Base-by-base conservation (phyloP, 1,140 invertebrate species). In the Magallana angulata region DNA sequence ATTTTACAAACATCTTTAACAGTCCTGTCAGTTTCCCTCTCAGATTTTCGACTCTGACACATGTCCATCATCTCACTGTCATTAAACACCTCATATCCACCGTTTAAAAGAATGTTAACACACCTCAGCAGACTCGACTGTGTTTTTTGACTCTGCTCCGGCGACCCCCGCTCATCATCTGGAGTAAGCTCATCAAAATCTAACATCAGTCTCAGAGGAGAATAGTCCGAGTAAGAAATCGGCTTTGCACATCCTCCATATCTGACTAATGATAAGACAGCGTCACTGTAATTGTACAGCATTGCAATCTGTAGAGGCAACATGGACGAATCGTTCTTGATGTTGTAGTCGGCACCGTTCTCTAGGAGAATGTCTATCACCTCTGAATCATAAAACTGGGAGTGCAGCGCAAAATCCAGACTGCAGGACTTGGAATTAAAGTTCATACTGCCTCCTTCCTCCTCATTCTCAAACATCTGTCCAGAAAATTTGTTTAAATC, bases 301-400 rank as follows among this genome's bases (percentile, higher is more conserved):
- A 30, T 30, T 12, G 68, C 68, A 12, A 76, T 30, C 36, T 76
- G 68, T 30, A 76, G 68, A 30, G 68, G 68, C 24, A 76, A 24
- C 24, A 76, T 12, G 0, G 68, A 76, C 8, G 68, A 76, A 12
- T 76, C 68, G 24, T 76, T 76, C 30, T 48, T 76, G 8, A 76
- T 76, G 36, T 30, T 76, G 68, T 30, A 30, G 24, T 76, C 68
- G 12, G 68, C 68, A 9, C 68, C 68, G 36, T 76, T 76, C 24
- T 76, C 68, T 76, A 76, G 68, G 9, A 76, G 36, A 36, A 76
- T 76, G 1, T 76, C 18, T 76, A 76, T 76, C 24, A 76, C 68
- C 30, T 76, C 68, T 76, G 68, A 7, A 76, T 76, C 68, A 76
- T 76, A 76, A 36, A 30, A 76, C 68, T 76, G 68, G 2, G 68